phyloP scores from a whole-genome alignment of 1,140 invertebrate species.

The Drosophila lini region DNA sequence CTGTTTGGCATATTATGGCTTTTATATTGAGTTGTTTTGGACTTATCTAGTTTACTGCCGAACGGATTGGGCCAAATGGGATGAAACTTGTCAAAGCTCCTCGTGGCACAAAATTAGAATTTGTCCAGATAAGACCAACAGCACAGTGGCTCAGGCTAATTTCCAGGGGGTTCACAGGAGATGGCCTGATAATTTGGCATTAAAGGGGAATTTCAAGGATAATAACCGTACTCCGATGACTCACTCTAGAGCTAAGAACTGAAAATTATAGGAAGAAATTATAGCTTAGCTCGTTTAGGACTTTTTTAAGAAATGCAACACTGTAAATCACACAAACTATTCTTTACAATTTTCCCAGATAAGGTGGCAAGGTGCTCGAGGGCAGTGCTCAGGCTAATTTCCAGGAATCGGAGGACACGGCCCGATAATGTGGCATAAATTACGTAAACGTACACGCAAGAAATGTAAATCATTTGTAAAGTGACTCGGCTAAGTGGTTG shows the following conservation, averaged over 20 bases:
- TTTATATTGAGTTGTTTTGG: constrained; percentile 83
- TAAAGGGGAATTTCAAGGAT: constrained; percentile 25
- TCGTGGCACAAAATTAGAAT: constrained; percentile 39
- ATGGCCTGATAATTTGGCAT: constrained; percentile 58
- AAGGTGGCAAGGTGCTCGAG: neutral
- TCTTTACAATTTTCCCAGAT: neutral
- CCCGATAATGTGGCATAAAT: constrained; percentile 73
- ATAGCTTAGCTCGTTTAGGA: neutral
- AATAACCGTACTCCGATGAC: neutral
- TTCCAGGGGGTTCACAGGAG: constrained; percentile 9
- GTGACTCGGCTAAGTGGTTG: constrained; percentile 59
- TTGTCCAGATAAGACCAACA: constrained; percentile 42
- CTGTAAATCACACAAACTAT: constrained; percentile 1
- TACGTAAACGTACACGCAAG: constrained; percentile 55
- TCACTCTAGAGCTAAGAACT: neutral
- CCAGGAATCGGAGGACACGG: constrained; percentile 11
- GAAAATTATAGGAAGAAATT: neutral
- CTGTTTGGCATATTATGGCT: constrained; percentile 80
- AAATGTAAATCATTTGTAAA: constrained; percentile 81
- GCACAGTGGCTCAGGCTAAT: constrained; percentile 42
- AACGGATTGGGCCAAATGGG: constrained; percentile 56
- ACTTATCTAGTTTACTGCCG: constrained; percentile 79
- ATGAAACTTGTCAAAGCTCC: constrained; percentile 39
- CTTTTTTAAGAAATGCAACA: neutral
- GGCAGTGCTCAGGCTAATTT: constrained; percentile 4